A percentile compares a stretch with the other conserved stretches of the same genome.
These are phyloP conservation scores for Rousettus madagascariensis DNA, from an alignment of 2,797 vertebrate species.

Conservation along the genomic window DNA sequence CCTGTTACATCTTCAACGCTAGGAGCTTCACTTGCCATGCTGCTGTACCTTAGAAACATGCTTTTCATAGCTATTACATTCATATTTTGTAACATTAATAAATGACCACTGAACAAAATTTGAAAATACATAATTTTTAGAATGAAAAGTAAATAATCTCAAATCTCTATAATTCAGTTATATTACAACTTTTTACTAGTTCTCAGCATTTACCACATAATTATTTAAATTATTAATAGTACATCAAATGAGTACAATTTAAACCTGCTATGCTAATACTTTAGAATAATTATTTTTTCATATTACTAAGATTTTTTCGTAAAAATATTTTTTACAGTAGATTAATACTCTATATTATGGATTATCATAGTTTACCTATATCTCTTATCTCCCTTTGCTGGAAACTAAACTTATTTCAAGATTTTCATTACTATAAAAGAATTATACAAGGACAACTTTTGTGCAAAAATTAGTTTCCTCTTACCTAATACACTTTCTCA, in stretches of 20 bases:
- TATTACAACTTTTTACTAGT: background rate
- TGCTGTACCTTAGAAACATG: background rate
- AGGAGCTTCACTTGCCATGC: background rate
- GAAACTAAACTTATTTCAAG: slow-evolving; percentile 21
- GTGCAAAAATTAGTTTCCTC: background rate
- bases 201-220: background rate
- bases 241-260: background rate
- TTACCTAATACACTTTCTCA: background rate
- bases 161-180: background rate
- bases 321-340: background rate
- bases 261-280: background rate
- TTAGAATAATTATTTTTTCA: background rate
- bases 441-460: background rate
- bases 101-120: background rate
- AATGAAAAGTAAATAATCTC: background rate
- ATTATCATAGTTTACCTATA: background rate
- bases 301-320: background rate
- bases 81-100: background rate
- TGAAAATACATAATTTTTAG: background rate
- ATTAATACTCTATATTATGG: background rate
- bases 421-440: background rate
- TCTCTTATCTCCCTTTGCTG: background rate
- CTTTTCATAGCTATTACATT: background rate
- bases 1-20: background rate
- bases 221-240: slow-evolving; percentile 13